phyloP scores from a whole-genome alignment of 2,113 vertebrate species.

The Oxyura jamaicensis region DNA sequence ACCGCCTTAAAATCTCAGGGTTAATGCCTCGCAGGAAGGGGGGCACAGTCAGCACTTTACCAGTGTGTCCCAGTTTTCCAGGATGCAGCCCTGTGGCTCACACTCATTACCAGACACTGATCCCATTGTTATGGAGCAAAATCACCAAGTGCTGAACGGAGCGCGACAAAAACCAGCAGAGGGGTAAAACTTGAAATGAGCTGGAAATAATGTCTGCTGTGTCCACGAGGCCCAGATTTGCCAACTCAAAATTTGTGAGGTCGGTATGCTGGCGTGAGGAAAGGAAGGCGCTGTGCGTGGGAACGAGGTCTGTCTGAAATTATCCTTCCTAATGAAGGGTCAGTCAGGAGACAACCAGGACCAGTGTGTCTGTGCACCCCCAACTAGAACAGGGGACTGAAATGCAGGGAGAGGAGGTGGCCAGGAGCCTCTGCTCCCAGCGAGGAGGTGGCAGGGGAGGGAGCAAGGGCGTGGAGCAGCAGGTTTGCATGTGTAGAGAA shows the following conservation, averaged over 20 bases:
- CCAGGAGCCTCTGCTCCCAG: background rate
- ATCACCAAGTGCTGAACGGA: background rate
- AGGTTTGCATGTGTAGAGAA: background rate
- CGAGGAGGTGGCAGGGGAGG: background rate
- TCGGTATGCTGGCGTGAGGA: background rate
- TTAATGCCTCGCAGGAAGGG: background rate
- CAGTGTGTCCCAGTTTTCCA: background rate
- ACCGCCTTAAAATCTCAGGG: background rate
- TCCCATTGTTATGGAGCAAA: background rate
- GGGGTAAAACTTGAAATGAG: background rate
- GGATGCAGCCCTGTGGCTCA: rapidly evolving
- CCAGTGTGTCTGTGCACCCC: background rate
- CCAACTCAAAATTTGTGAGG: background rate
- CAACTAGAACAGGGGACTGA: background rate
- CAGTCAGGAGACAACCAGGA: rapidly evolving
- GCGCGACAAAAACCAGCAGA: background rate
- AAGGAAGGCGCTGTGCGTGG: rapidly evolving
- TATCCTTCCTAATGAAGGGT: background rate
- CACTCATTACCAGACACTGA: background rate
- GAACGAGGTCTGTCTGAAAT: background rate
- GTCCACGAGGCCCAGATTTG: background rate
- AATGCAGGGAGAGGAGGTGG: background rate
- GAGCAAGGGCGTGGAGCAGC: background rate
- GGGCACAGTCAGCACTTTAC: background rate
- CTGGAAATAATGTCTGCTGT: background rate